Conservation (phyloP, 1,140 invertebrate species). For the Hylaeus volcanicus region DNA sequence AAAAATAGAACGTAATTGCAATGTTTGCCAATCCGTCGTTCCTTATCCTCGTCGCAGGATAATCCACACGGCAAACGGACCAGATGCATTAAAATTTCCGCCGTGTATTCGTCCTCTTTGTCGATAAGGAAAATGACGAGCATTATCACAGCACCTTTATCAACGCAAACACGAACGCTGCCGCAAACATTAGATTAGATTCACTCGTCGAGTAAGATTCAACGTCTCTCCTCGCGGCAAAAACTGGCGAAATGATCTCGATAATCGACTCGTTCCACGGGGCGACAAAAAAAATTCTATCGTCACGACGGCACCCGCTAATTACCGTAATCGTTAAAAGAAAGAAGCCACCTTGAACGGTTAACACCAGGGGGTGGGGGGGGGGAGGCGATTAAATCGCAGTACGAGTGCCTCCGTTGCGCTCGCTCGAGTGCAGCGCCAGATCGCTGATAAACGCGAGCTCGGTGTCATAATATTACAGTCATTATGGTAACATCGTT, state of each 20-base stretch:
- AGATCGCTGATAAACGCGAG: slow-evolving; percentile 61
- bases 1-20: slow-evolving; percentile 8
- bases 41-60: slow-evolving; percentile 7
- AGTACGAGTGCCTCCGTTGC: slow-evolving; percentile 27
- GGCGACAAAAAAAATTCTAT: slow-evolving; percentile 5
- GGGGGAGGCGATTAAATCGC: slow-evolving; percentile 31
- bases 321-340: slow-evolving; percentile 26
- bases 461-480: slow-evolving; percentile 59
- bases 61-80: slow-evolving; percentile 32
- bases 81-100: slow-evolving; percentile 36
- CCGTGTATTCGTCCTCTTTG: slow-evolving; percentile 13
- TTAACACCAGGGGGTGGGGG: slow-evolving; percentile 1
- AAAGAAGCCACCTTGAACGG: slow-evolving; percentile 8
- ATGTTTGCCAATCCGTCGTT: not conserved
- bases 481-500: slow-evolving; percentile 58
- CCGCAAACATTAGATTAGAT: slow-evolving; percentile 45
- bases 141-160: slow-evolving; percentile 42
- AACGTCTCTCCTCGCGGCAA: not conserved
- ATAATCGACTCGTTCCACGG: slow-evolving; percentile 12
- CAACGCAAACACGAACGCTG: slow-evolving; percentile 40
- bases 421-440: slow-evolving; percentile 55
- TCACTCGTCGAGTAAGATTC: slow-evolving; percentile 14
- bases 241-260: slow-evolving; percentile 9
- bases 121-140: slow-evolving; percentile 41
- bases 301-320: slow-evolving; percentile 12